Evolutionary conservation across 2,113 vertebrate genomes (phyloP), one percentile per base, ranked within the genome.

Genomic region (Gobiocypris rarus): DNA sequence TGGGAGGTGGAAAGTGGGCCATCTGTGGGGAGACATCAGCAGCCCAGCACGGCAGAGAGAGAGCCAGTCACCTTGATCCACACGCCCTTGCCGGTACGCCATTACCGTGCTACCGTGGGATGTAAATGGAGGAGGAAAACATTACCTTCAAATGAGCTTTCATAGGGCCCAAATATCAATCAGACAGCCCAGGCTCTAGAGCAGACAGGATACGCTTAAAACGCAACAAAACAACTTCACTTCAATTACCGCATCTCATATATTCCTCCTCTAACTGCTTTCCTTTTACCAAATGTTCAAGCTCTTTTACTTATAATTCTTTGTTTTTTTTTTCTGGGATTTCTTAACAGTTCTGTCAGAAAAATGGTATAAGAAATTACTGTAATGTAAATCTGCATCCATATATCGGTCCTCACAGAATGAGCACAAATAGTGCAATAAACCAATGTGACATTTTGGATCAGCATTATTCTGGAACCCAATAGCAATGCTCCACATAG

Each of bases 31-130:
- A 83, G 80, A 86, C 74, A 84, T 82, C 86, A 87, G 78, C 56
- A 86, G 79, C 77, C 67, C 84, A 75, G 83, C 78, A 82, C 67
- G 76, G 65, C 75, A 59, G 79, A 84, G 79, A 82, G 82, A 82
- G 83, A 83, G 83, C 15, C 82, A 86, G 93, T 95, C 93, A 94
- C 94, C 94, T 95, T 95, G 94, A 95, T 94, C 91, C 91, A 89
- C 88, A 91, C 91, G 94, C 93, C 94, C 94, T 95, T 94, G 92
- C 93, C 92, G 91, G 88, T 92, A 91, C 87, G 87, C 91, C 89
- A 92, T 94, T 94, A 93, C 89, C 85, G 85, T 74, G 88, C 83
- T 93, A 91, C 92, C 89, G 87, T 93, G 89, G 89, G 88, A 93
- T 92, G 92, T 92, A 93, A 93, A 94, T 93, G 93, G 88, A 22